phyloP scores from a whole-genome alignment of 2,888 invertebrate genomes.

The Anodontia alba region DNA sequence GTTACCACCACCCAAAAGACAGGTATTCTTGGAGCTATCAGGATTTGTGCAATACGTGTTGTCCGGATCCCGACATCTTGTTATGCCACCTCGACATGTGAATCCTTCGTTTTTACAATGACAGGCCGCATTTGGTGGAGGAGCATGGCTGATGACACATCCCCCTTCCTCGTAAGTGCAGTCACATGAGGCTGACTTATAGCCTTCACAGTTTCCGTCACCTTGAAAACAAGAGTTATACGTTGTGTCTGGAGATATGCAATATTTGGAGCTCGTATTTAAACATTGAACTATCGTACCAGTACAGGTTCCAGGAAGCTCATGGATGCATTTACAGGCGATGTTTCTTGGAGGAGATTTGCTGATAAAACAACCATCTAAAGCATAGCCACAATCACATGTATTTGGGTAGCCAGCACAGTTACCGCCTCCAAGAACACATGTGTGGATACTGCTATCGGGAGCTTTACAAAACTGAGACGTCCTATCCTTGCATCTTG shows the following conservation, averaged over 20 bases:
- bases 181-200: neutral
- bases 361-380: constrained; percentile 22
- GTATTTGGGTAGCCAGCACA: neutral
- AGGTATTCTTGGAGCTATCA: constrained; percentile 12
- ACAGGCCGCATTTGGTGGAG: neutral
- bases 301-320: neutral
- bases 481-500: neutral
- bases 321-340: constrained; percentile 13
- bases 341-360: neutral
- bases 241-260: constrained; percentile 6
- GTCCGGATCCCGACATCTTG: neutral
- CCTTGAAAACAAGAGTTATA: constrained; percentile 20
- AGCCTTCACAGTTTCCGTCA: constrained; percentile 29
- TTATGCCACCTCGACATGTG: neutral
- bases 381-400: constrained; percentile 23
- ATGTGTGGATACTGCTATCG: neutral
- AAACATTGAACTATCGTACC: constrained; percentile 6
- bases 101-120: neutral
- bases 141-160: neutral
- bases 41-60: neutral
- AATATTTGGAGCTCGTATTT: constrained; percentile 5
- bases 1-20: neutral
- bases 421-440: neutral
- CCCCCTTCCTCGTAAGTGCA: neutral
- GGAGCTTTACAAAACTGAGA: neutral